Evolutionary conservation across 1,140 invertebrate genomes (phyloP).

Genomic region (Carcinoscorpius rotundicauda): DNA sequence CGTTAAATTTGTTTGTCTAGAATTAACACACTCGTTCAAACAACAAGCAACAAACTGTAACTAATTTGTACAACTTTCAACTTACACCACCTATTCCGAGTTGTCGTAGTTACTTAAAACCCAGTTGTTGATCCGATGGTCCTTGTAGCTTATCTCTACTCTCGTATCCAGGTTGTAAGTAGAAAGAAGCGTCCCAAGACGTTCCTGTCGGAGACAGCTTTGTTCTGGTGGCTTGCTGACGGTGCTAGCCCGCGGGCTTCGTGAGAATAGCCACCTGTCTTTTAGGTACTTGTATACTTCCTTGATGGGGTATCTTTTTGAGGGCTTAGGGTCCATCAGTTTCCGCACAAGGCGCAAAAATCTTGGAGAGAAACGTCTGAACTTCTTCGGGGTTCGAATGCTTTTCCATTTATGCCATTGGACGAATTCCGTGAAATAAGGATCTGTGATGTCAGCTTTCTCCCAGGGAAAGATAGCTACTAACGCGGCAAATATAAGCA

Average conservation of each 20-base stretch:
- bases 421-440: slow-evolving; percentile 44
- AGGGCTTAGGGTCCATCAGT: slow-evolving; percentile 56
- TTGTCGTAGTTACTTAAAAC: neutral
- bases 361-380: slow-evolving; percentile 47
- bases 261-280: slow-evolving; percentile 17
- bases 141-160: neutral
- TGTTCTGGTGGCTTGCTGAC: neutral
- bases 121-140: neutral
- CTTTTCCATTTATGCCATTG: slow-evolving; percentile 56
- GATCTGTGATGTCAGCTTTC: slow-evolving; percentile 56
- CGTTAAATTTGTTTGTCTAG: too few relatives aligned
- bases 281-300: slow-evolving; percentile 40
- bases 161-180: neutral
- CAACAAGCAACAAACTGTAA: too few relatives aligned
- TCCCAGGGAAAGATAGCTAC: slow-evolving; percentile 93
- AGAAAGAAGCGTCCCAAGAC: too few relatives aligned
- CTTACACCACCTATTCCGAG: too few relatives aligned
- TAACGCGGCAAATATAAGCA: slow-evolving; percentile 82
- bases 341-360: slow-evolving; percentile 55
- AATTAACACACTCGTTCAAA: too few relatives aligned
- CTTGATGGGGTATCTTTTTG: slow-evolving; percentile 54
- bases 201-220: too few relatives aligned
- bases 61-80: too few relatives aligned
- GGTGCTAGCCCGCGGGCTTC: neutral
- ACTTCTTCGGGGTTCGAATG: slow-evolving; percentile 49